Base-by-base conservation (phyloP, 2,113 vertebrate genomes). In the Micronycteris hirsuta region DNA sequence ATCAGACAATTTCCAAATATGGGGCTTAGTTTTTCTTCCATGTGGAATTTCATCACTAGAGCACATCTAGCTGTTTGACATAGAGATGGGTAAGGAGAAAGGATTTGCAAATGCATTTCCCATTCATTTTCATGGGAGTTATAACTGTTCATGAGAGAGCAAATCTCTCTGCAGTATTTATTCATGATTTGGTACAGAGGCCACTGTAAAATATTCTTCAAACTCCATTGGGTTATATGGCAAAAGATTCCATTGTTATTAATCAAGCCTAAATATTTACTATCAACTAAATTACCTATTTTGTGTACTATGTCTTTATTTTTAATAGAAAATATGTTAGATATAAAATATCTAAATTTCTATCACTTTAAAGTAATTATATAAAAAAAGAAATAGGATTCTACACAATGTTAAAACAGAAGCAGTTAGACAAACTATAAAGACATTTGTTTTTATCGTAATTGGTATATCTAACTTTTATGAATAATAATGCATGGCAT, bases 271-370 rank as follows among this genome's bases (percentile, higher is more conserved):
- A 81, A 91, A 22, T 83, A 19, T 45, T 76, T 87, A 77, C 70
- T 81, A 38, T 28, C 26, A 87, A 45, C 17, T 63, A 80, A 80
- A 43, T 68, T 9, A 63, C 4, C 17, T 3, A 56, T 67, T 67
- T 86, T 92, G 38, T 65, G 22, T 24, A 65, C 68, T 63, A 77
- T 70, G 5, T 6, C 0, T 63, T 19, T 7, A 71, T 94, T 91
- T 86, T 73, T 56, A 49, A 85, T 47, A 41, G 31, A 89, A 71
- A 86, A 74, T 52, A 68, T n/a, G 58, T 38, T 86, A 28, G 8
- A 86, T 26, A 56, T 77, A 78, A 93, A 86, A 74, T 88, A 91
- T 70, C 86, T 85, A 71, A 93, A 63, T 43, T 56, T 65, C 31
- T 47, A 49, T 5, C 33, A 61, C 19, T 63, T 87, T 54, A 77